Base-by-base conservation (phyloP, 2,113 vertebrate species). In the Ailuropoda melanoleuca region DNA sequence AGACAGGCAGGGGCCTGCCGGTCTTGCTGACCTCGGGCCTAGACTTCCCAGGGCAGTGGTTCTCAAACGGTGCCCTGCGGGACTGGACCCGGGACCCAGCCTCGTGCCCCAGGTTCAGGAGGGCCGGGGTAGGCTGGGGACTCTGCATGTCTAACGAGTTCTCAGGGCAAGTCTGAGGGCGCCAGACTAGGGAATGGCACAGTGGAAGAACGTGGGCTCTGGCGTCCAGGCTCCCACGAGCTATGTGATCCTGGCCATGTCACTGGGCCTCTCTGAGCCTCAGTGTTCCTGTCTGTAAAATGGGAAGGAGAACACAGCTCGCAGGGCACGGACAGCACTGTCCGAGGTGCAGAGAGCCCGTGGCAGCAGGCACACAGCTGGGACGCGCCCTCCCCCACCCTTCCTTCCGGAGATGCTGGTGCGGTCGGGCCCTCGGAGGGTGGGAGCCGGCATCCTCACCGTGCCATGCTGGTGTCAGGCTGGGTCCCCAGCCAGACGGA, bases 181-280 rank as follows among this genome's bases (percentile, higher is more conserved):
- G 1, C 72, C n/a, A 3, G 48, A 48, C 31, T 3, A 17, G 12
- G 23, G 24, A 31, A 1, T 0, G 6, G 18, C 0, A 0, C 3
- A 13, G 34, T 1, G 17, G 75, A 8, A 39, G 80, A 58, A 37
- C 60, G 0, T 1, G 86, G 29, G 29, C 37, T 55, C 43, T 24
- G 6, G 11, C 8, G 46, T 26, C 78, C 55, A 81, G 43, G 43
- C 55, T 75, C 37, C 87, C 78, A 74, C 4, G 4, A 43, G 92
- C 82, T 15, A 1, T 23, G 26, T 4, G 70, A 43, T 10, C 46
- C 26, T 3, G n/a, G 77, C 66, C 75, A 64, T 39, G 64, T 37
- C 68, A 26, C 19, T 34, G 34, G 1, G 66, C 14, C 46, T 81
- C 53, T 34, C 26, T 2, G 6, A 53, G 86, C 43, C 85, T 89